Conservation (phyloP, 1,140 invertebrate genomes). For the Macrocentrus cingulum region DNA sequence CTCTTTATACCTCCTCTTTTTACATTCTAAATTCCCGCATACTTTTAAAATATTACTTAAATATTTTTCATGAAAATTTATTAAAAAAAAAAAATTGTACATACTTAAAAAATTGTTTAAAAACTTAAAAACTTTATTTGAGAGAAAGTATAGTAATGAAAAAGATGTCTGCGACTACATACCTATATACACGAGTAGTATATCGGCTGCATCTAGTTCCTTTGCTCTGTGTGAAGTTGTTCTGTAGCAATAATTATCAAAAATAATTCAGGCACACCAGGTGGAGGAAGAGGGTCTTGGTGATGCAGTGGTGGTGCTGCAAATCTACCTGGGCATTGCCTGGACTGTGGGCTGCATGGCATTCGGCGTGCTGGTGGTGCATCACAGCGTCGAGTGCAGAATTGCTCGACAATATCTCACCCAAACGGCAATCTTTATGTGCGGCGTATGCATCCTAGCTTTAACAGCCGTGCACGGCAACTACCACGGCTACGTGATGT, state of each 20-base stretch:
- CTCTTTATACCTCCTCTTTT: no score
- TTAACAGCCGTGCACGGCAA: constrained; percentile 80
- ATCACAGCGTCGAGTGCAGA: constrained; percentile 80
- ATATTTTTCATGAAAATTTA: no score
- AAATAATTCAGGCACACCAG: constrained; percentile 66
- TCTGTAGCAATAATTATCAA: no score
- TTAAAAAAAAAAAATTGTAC: background rate
- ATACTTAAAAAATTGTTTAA: no score
- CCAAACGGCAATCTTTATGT: constrained; percentile 75
- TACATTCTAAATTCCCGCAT: no score
- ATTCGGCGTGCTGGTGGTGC: constrained; percentile 80
- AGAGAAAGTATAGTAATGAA: no score
- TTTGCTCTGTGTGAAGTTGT: no score
- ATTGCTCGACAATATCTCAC: constrained; percentile 85
- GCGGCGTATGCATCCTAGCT: constrained; percentile 76
- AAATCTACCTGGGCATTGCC: constrained; percentile 78
- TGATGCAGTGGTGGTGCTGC: constrained; percentile 71
- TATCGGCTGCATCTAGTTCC: no score
- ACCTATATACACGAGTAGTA: no score
- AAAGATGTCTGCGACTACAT: no score
- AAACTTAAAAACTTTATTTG: no score
- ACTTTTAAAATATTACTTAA: background rate
- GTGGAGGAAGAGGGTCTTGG: constrained; percentile 73
- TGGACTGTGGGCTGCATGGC: constrained; percentile 80
- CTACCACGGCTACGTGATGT: constrained; percentile 77